Evolutionary conservation across 2,797 vertebrate species (phyloP).

Genomic region (Darevskia nairensis): DNA sequence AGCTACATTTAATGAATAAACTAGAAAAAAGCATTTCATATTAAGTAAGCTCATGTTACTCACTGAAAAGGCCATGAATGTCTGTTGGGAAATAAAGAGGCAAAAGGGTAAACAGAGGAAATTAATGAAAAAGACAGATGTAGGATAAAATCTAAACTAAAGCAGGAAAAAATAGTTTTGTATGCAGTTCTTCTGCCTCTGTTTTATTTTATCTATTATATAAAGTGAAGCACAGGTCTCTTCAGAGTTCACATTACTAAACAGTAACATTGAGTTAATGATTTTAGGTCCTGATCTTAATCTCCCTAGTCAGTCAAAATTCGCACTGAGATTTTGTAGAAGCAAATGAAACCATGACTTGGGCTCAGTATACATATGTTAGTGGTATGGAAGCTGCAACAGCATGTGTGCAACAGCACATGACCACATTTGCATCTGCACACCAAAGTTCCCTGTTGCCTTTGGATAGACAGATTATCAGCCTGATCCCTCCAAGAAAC

Average conservation of each 20-base stretch:
- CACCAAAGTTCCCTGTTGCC: too few relatives aligned
- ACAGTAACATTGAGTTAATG: not conserved
- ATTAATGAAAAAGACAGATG: conserved; percentile 13
- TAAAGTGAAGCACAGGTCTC: not conserved
- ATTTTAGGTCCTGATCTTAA: not conserved
- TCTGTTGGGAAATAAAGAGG: conserved; percentile 1
- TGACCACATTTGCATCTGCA: not conserved
- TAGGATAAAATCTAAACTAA: conserved; percentile 31
- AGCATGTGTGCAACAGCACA: too few relatives aligned
- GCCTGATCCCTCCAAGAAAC: not conserved
- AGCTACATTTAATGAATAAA: not conserved
- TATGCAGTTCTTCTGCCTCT: not conserved
- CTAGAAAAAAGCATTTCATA: conserved; percentile 6
- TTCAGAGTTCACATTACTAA: not conserved
- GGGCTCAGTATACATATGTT: not conserved
- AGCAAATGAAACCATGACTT: not conserved
- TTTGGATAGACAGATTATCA: too few relatives aligned
- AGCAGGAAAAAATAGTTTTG: not conserved
- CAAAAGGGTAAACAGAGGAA: not conserved
- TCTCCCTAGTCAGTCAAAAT: not conserved
- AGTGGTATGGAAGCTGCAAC: not conserved
- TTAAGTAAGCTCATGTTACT: conserved; percentile 1
- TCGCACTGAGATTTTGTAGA: not conserved
- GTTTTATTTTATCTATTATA: not conserved
- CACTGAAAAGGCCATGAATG: not conserved